Conservation (phyloP, 2,113 vertebrate genomes). For the Cyprinus carpio region DNA sequence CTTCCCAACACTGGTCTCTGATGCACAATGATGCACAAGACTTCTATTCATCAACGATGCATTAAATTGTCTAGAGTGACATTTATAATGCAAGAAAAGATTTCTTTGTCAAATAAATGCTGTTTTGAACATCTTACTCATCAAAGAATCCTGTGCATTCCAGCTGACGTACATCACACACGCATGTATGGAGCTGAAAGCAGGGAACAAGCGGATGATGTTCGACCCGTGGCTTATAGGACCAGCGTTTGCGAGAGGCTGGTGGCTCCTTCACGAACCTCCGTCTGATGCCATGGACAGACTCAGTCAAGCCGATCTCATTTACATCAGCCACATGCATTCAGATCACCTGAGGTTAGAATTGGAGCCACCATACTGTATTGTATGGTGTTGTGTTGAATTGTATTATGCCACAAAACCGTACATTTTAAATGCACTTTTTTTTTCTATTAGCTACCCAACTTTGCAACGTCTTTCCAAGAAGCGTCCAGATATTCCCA, state of each 20-base stretch:
- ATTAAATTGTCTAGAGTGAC: too few species aligned
- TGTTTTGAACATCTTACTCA: neutral
- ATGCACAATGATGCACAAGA: too few species aligned
- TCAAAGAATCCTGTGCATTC: neutral
- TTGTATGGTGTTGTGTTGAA: neutral
- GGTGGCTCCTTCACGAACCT: conserved; percentile 83
- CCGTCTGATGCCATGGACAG: conserved; percentile 75
- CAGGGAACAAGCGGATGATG: conserved; percentile 72
- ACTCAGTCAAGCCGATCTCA: conserved; percentile 74
- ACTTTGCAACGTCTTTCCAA: conserved; percentile 72
- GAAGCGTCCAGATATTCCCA: conserved; percentile 72
- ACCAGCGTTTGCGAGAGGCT: conserved; percentile 81
- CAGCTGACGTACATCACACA: conserved; percentile 81
- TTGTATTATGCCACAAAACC: neutral
- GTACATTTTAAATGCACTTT: neutral
- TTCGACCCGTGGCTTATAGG: conserved; percentile 82
- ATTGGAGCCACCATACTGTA: neutral
- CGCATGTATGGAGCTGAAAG: conserved; percentile 80
- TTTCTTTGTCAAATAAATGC: neutral
- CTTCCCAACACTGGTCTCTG: too few species aligned
- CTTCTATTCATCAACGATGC: too few species aligned
- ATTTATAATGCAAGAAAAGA: neutral
- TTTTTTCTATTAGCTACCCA: conserved; percentile 66
- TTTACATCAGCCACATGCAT: conserved; percentile 85
- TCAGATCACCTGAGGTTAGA: conserved; percentile 82